phyloP scores from a whole-genome alignment of 2,888 invertebrate species.

The Lasioglossum malachurum region DNA sequence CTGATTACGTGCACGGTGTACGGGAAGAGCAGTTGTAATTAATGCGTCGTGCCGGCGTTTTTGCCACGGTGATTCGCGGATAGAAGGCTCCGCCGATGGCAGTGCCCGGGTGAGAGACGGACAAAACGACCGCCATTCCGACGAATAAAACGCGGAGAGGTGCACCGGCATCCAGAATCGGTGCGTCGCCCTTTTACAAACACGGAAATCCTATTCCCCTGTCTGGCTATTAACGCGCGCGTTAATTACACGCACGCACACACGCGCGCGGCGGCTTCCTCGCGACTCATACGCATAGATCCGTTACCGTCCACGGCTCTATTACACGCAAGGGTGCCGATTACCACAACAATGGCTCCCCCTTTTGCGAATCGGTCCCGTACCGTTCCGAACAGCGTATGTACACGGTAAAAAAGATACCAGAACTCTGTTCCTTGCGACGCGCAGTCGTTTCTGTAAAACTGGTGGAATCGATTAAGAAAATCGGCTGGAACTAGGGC shows the following conservation, averaged over 20 bases:
- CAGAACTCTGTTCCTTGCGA: background rate
- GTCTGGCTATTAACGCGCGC: background rate
- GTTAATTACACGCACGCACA: background rate
- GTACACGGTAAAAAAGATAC: background rate
- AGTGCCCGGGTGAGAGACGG: background rate
- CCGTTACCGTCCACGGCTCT: slow-evolving; percentile 2
- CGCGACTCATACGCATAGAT: slow-evolving; percentile 5
- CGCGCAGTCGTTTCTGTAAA: background rate
- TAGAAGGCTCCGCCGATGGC: background rate
- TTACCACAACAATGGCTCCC: background rate
- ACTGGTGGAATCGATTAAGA: background rate
- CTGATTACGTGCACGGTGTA: slow-evolving; percentile 36
- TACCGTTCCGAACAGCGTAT: background rate
- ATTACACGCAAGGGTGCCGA: background rate
- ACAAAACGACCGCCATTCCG: background rate
- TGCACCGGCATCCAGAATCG: background rate
- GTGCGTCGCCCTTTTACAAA: background rate
- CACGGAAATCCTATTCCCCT: slow-evolving; percentile 4
- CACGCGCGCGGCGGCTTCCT: background rate
- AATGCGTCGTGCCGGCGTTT: background rate
- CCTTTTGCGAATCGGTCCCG: background rate
- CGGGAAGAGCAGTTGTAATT: slow-evolving; percentile 14
- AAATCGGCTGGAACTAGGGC: too few relatives aligned
- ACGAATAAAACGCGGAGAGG: background rate
- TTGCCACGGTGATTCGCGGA: background rate